phyloP scores from a whole-genome alignment of 2,113 vertebrate genomes.

The Grus americana region DNA sequence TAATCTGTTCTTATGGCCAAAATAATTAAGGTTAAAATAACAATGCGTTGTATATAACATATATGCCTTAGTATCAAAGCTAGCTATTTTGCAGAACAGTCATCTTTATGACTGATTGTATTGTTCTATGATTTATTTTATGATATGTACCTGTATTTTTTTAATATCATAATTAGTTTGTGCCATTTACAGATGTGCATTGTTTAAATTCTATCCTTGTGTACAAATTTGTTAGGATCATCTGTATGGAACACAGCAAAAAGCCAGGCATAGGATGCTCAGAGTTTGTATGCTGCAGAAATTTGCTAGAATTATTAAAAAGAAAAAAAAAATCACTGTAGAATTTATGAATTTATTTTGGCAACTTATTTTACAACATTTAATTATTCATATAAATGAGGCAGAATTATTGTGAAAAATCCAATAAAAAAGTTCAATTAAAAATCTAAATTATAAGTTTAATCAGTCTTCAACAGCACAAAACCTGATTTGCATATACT shows the following conservation, averaged over 20 bases:
- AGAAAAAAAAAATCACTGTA: not conserved
- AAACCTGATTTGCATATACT: conserved; percentile 66
- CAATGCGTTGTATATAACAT: not conserved
- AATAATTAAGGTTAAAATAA: not conserved
- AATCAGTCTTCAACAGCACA: conserved; percentile 54
- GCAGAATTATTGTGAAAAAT: conserved; percentile 65
- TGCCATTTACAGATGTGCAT: not conserved
- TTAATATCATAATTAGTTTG: not conserved
- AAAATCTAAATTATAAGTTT: conserved; percentile 69
- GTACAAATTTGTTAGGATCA: not conserved
- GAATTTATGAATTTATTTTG: conserved; percentile 66
- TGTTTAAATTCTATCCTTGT: not conserved
- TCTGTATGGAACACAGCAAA: not conserved
- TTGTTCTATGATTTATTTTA: not conserved
- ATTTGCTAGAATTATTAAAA: not conserved
- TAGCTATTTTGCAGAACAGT: not conserved
- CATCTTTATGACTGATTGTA: not conserved
- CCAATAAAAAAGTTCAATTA: conserved; percentile 71
- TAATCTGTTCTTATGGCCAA: not conserved
- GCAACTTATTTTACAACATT: conserved; percentile 48
- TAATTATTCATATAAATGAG: conserved; percentile 67
- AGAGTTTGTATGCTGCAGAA: not conserved
- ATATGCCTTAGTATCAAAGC: not conserved
- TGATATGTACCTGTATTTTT: not conserved
- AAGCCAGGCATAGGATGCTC: not conserved